These are phyloP conservation scores for Xenopus laevis DNA, from an alignment of 2,113 vertebrate species.

Conservation along the genomic window DNA sequence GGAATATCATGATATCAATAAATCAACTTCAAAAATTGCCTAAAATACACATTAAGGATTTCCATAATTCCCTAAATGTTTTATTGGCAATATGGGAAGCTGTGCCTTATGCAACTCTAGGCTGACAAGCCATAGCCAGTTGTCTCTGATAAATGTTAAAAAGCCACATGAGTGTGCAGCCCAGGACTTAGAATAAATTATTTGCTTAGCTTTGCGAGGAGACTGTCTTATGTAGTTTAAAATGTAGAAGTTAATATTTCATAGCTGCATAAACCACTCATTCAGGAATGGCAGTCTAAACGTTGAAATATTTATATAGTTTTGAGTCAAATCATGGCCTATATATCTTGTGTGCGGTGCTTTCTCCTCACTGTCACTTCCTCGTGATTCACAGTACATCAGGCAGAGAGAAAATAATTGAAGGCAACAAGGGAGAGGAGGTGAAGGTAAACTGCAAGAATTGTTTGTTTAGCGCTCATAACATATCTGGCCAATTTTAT, in stretches of 20 bases:
- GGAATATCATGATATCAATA: too few species aligned
- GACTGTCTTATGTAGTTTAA: slow-evolving; percentile 34
- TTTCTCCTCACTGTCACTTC: slow-evolving; percentile 8
- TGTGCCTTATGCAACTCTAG: too few species aligned
- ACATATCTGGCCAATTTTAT: not conserved
- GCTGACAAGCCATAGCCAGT: too few species aligned
- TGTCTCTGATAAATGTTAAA: not conserved
- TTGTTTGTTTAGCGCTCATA: slow-evolving; percentile 24
- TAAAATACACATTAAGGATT: too few species aligned
- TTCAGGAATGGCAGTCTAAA: slow-evolving; percentile 49
- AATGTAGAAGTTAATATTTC: slow-evolving; percentile 45
- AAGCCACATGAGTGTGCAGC: slow-evolving; percentile 6
- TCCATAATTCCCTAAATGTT: too few species aligned
- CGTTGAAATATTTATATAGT: slow-evolving; percentile 48
- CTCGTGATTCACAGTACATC: slow-evolving; percentile 47
- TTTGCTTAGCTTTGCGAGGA: slow-evolving; percentile 31
- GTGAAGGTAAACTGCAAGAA: not conserved
- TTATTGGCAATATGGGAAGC: too few species aligned
- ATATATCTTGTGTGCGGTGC: slow-evolving; percentile 18
- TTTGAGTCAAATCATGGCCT: slow-evolving; percentile 32
- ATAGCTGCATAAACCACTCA: slow-evolving; percentile 47
- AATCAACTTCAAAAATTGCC: too few species aligned
- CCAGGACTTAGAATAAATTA: slow-evolving; percentile 18
- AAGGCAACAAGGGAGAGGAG: slow-evolving; percentile 34
- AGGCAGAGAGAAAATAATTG: slow-evolving; percentile 30